phyloP scores from a whole-genome alignment of 2,113 vertebrate genomes.

The Drymodes brunneopygia region DNA sequence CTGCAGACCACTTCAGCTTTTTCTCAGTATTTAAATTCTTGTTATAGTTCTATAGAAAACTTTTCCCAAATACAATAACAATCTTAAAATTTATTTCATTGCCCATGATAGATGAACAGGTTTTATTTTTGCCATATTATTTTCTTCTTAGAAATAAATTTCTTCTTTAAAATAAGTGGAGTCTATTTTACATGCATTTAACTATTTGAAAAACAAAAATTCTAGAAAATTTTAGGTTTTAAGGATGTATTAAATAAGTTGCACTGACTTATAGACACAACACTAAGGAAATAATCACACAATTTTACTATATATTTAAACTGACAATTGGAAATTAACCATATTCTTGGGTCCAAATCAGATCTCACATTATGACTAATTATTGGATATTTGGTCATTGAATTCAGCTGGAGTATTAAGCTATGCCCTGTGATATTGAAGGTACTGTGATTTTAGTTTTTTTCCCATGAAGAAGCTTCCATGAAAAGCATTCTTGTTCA shows the following conservation, averaged over 20 bases:
- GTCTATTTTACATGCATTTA: background rate
- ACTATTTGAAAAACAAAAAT: background rate
- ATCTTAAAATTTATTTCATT: background rate
- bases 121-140: background rate
- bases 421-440: background rate
- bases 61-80: background rate
- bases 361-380: background rate
- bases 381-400: background rate
- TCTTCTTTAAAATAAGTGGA: background rate
- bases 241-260: background rate
- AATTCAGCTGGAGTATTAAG: background rate
- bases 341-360: background rate
- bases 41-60: background rate
- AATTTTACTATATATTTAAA: background rate
- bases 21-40: background rate
- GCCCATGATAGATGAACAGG: background rate
- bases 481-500: background rate
- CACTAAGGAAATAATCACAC: background rate
- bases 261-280: background rate
- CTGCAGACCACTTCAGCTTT: background rate
- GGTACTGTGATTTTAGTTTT: background rate
- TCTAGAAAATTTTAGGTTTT: background rate
- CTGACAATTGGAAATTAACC: background rate
- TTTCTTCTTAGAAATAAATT: background rate
- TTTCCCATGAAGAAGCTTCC: background rate